These are phyloP conservation scores for Saturnia pavonia DNA, from an alignment of 2,888 invertebrate genomes.

Conservation along the genomic window DNA sequence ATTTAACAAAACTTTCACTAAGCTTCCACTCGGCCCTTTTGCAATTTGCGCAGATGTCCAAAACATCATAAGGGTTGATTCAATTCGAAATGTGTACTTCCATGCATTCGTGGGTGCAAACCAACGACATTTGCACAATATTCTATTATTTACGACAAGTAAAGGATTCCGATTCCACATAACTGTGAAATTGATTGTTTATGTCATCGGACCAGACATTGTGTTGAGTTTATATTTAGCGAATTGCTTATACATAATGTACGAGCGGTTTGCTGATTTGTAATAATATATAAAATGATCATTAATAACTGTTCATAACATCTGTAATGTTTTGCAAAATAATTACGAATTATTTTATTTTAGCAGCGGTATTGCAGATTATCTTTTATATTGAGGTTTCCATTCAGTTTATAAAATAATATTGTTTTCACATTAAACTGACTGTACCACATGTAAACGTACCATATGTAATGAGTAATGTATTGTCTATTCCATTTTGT, in stretches of 20 bases:
- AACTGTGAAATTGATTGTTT: constrained; percentile 46
- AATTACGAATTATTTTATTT: not conserved
- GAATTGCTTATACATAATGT: not conserved
- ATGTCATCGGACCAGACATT: constrained; percentile 29
- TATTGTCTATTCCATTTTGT: not conserved
- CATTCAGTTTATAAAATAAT: not conserved
- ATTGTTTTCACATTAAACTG: not conserved
- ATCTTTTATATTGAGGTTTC: not conserved
- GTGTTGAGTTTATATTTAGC: constrained; percentile 11
- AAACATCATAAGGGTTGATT: not conserved
- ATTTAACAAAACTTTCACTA: constrained; percentile 9
- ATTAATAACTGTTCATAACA: too few relatives aligned
- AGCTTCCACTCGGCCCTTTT: constrained; percentile 6
- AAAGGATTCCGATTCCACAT: constrained; percentile 54
- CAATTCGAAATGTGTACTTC: not conserved
- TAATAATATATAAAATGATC: not conserved
- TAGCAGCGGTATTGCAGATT: not conserved
- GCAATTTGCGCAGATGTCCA: constrained; percentile 13
- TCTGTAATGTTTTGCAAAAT: not conserved
- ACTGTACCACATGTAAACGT: not conserved
- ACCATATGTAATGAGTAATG: not conserved
- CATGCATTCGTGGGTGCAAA: not conserved
- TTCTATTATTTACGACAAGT: constrained; percentile 9
- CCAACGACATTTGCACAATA: constrained; percentile 2
- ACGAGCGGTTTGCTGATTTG: constrained; percentile 3